Evolutionary conservation across 2,888 invertebrate species (phyloP).

Genomic region (Cheilosia urbana): DNA sequence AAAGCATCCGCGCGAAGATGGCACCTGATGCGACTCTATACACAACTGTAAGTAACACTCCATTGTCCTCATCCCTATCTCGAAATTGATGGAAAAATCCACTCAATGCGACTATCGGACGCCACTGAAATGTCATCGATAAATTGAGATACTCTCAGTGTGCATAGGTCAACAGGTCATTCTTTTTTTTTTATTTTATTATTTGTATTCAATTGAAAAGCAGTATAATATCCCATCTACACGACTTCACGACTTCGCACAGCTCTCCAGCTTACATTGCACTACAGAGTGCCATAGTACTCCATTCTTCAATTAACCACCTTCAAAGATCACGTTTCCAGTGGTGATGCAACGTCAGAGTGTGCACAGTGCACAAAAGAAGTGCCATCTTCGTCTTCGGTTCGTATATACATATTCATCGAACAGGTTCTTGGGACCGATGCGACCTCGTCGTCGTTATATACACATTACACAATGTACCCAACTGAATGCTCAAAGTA

Average conservation of each 20-base stretch:
- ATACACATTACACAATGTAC: constrained; percentile 26
- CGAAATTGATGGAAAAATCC: neutral
- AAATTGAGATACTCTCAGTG: constrained; percentile 42
- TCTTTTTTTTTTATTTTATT: constrained; percentile 2
- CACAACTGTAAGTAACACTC: neutral
- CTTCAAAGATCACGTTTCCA: constrained; percentile 71
- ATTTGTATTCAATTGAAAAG: constrained; percentile 36
- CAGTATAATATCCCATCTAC: constrained; percentile 39
- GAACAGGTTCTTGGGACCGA: constrained; percentile 52
- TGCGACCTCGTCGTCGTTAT: constrained; percentile 45
- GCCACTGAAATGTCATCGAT: constrained; percentile 63
- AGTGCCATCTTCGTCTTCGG: constrained; percentile 44
- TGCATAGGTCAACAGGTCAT: constrained; percentile 61
- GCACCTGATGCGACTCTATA: neutral
- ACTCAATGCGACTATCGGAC: constrained; percentile 9
- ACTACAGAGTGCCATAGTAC: constrained; percentile 34
- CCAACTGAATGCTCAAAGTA: constrained; percentile 30
- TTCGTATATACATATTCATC: neutral
- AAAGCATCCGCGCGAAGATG: neutral
- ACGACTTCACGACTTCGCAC: constrained; percentile 55
- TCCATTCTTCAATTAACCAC: constrained; percentile 60
- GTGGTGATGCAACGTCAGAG: constrained; percentile 52
- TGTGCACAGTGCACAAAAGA: constrained; percentile 2
- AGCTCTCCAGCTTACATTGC: neutral
- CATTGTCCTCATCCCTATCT: neutral